Base-by-base conservation (phyloP, 2,113 vertebrate genomes). In the Atractosteus spatula region DNA sequence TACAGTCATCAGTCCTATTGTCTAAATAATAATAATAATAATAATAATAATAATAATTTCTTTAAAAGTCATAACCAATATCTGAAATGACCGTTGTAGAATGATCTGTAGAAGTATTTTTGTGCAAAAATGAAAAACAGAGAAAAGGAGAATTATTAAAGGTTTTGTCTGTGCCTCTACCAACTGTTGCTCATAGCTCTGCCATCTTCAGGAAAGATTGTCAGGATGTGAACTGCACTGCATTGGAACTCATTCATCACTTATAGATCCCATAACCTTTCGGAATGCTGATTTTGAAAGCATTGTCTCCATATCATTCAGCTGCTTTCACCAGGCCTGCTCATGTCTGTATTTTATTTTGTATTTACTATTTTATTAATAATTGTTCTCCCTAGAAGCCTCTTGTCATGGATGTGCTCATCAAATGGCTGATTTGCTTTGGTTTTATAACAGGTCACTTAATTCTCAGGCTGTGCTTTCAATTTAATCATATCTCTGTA, bases 391-490 rank as follows among this genome's bases (percentile, higher is more conserved):
- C 59, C 47, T 13, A 45, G 13, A 55, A 65, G 47, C 8, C 12
- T 57, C 47, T 69, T 74, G 66, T 62, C 17, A 55, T 63, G 29
- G 67, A 41, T 69, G 83, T 87, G 86, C 89, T 89, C 74, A 29
- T 85, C 72, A 71, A 68, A 85, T 89, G 87, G 86, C 86, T 86
- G 83, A 81, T 88, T 92, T 90, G 89, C 86, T 90, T 86, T 70
- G 83, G 84, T 89, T 82, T 79, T 69, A 85, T 84, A 83, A 91
- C 87, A 83, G 87, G 86, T 93, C 87, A 89, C 79, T 85, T 88
- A 89, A 91, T 90, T 88, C 92, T 95, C 92, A 94, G 93, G 91
- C 92, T 91, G 80, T 85, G 89, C 91, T 93, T 87, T 90, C 81
- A 88, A 88, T 92, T 89, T 82, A 84, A 90, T 88, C 85, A 89